A percentile compares a stretch with the other conserved stretches of the same genome.
Evolutionary conservation across 2,888 invertebrate genomes (phyloP).

Genomic region (Tachina lurida): DNA sequence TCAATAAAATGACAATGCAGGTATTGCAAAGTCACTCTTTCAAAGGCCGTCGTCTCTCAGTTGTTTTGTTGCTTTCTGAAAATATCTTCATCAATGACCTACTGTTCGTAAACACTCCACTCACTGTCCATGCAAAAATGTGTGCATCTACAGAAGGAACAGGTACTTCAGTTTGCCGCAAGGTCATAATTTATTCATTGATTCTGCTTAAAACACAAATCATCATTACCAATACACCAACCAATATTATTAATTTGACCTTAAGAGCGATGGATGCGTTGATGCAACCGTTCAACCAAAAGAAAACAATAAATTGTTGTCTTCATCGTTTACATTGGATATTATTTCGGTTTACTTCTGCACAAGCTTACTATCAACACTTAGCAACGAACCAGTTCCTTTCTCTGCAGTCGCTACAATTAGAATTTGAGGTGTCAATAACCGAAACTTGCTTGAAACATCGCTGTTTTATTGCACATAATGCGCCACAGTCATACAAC

Average conservation of each 20-base stretch:
- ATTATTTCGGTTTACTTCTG: slow-evolving; percentile 33
- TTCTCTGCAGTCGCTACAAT: slow-evolving; percentile 35
- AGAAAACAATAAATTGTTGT: slow-evolving; percentile 1
- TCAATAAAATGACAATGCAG: slow-evolving; percentile 34
- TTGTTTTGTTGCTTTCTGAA: slow-evolving; percentile 16
- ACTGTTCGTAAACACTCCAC: slow-evolving; percentile 46
- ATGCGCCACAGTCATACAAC: background rate
- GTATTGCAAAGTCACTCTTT: slow-evolving; percentile 33
- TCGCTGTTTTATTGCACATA: background rate
- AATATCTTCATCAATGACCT: slow-evolving; percentile 45
- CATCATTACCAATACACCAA: slow-evolving; percentile 51
- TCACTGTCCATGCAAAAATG: slow-evolving; percentile 2
- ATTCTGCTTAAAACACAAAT: slow-evolving; percentile 56
- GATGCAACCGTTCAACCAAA: slow-evolving; percentile 16
- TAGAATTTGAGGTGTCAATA: slow-evolving; percentile 27
- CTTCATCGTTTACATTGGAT: slow-evolving; percentile 2
- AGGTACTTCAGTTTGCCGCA: slow-evolving; percentile 63
- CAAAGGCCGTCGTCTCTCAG: slow-evolving; percentile 2
- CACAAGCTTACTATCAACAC: background rate
- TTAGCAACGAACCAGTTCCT: slow-evolving; percentile 66
- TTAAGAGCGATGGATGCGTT: slow-evolving; percentile 43
- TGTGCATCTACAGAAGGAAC: slow-evolving; percentile 37
- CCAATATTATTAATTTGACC: slow-evolving; percentile 39
- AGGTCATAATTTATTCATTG: slow-evolving; percentile 50
- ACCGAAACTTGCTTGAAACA: no score